Evolutionary conservation across 35 echinoderm and acorn worm species (phyloP).

Genomic region (Ophioderma brevispina): DNA sequence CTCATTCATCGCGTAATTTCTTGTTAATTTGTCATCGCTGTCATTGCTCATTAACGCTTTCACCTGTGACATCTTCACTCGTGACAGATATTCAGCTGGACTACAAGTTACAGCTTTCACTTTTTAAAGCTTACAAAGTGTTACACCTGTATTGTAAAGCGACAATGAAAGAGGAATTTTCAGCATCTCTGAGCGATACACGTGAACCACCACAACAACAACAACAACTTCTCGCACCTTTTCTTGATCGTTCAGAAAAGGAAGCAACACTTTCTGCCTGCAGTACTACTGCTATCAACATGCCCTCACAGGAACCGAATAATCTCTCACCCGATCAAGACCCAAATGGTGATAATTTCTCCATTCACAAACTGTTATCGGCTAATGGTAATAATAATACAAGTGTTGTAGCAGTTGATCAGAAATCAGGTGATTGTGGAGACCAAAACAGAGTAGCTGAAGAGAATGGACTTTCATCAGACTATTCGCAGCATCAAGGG

Average conservation of each 20-base stretch:
- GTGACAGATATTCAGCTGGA: background rate
- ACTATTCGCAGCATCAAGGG: background rate
- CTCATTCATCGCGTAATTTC: conserved; percentile 5
- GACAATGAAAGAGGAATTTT: background rate
- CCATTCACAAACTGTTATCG: background rate
- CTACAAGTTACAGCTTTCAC: background rate
- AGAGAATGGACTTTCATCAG: background rate
- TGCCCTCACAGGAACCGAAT: background rate
- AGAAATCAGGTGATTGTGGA: background rate
- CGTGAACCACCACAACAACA: background rate
- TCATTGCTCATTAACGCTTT: background rate
- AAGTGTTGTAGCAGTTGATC: background rate
- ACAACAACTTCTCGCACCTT: background rate
- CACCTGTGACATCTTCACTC: background rate
- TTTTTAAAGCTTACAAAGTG: background rate
- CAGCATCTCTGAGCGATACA: background rate
- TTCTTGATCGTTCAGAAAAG: background rate
- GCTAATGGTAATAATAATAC: background rate
- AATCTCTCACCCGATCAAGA: background rate
- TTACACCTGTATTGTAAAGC: background rate
- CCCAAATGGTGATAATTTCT: background rate
- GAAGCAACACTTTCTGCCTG: background rate
- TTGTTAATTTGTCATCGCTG: background rate
- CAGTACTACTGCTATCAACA: background rate
- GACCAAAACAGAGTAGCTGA: background rate